A percentile compares a stretch with the other conserved stretches of the same genome.
phyloP scores from a whole-genome alignment of 2,888 invertebrate genomes.

The Aspidapion aeneum region DNA sequence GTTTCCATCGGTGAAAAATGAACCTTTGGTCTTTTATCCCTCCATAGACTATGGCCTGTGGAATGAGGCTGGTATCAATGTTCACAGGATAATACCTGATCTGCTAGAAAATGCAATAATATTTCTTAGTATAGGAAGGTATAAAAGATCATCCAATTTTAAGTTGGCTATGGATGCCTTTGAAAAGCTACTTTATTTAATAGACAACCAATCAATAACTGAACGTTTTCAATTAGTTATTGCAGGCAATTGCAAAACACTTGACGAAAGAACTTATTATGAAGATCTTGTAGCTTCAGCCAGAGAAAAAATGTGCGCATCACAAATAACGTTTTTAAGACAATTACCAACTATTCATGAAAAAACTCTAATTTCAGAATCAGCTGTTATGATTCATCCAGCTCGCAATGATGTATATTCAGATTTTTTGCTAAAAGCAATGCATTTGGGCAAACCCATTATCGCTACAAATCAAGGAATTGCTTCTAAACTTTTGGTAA shows the following conservation, averaged over 20 bases:
- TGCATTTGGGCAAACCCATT: conserved; percentile 41
- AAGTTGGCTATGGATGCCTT: conserved; percentile 40
- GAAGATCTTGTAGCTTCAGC: conserved; percentile 36
- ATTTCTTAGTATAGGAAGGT: conserved; percentile 41
- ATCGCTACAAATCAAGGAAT: conserved; percentile 42
- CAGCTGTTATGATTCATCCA: conserved; percentile 39
- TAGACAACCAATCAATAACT: conserved; percentile 33
- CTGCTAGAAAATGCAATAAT: conserved; percentile 36
- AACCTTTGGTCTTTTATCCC: conserved; percentile 36
- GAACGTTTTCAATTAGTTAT: conserved; percentile 40
- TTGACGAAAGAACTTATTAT: conserved; percentile 38
- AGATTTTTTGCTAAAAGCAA: conserved; percentile 39
- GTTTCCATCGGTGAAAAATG: conserved; percentile 33
- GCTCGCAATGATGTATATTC: conserved; percentile 40
- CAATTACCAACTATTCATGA: conserved; percentile 40
- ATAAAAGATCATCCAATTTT: conserved; percentile 40
- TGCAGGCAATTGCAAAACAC: conserved; percentile 38
- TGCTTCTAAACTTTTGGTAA: conserved; percentile 35
- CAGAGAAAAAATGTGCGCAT: conserved; percentile 37
- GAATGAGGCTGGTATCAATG: conserved; percentile 37
- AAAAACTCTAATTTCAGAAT: conserved; percentile 40
- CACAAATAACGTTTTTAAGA: conserved; percentile 41
- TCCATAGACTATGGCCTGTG: conserved; percentile 41
- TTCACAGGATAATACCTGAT: conserved; percentile 41
- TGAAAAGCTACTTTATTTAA: conserved; percentile 37